phyloP scores from a whole-genome alignment of 2,888 invertebrate genomes.

The Spodoptera exigua region DNA sequence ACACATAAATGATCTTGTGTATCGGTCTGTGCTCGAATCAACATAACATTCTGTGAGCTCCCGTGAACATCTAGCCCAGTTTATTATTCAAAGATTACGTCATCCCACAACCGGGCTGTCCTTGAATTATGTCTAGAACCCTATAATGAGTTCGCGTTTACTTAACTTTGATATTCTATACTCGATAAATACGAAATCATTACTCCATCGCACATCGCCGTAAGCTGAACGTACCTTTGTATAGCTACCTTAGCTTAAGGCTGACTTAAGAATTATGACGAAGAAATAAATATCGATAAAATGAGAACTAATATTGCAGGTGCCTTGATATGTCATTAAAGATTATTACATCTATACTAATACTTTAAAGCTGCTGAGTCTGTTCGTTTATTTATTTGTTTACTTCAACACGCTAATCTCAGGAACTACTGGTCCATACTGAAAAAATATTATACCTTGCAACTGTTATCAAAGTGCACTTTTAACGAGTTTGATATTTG shows the following conservation, averaged over 20 bases:
- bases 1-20: slow-evolving; percentile 14
- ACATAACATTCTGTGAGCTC: slow-evolving; percentile 25
- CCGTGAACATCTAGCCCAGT: slow-evolving; percentile 29
- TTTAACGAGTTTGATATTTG: background rate
- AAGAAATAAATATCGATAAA: background rate
- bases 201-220: slow-evolving; percentile 13
- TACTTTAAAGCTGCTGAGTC: too few relatives aligned
- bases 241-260: too few relatives aligned
- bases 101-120: slow-evolving; percentile 34
- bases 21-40: slow-evolving; percentile 23
- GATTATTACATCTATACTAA: too few relatives aligned
- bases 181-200: slow-evolving; percentile 15
- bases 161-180: slow-evolving; percentile 24
- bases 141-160: slow-evolving; percentile 28
- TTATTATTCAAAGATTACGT: slow-evolving; percentile 55
- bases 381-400: too few relatives aligned
- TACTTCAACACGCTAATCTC: too few relatives aligned
- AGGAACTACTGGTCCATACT: too few relatives aligned
- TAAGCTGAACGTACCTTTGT: background rate
- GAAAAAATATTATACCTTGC: too few relatives aligned
- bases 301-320: background rate
- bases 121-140: slow-evolving; percentile 15
- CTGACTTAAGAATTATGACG: too few relatives aligned
- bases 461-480: too few relatives aligned
- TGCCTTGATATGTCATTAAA: background rate